Evolutionary conservation across 1,140 invertebrate species (phyloP).

Genomic region (Danaus plexippus): DNA sequence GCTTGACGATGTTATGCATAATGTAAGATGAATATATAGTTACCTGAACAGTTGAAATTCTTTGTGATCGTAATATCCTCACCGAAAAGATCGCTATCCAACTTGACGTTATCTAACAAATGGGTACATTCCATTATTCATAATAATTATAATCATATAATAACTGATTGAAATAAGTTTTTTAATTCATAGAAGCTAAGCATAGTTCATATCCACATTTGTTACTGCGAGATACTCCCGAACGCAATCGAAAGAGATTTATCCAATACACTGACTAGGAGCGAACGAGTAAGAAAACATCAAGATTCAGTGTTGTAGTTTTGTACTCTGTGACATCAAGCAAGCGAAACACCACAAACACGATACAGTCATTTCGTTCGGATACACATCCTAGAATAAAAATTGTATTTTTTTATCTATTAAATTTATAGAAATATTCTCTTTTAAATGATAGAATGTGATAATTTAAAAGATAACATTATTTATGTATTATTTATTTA

Average conservation of each 20-base stretch:
- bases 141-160: conserved; percentile 45
- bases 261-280: conserved; percentile 32
- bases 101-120: conserved; percentile 74
- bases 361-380: conserved; percentile 31
- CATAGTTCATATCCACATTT: conserved; percentile 29
- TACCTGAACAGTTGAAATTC: conserved; percentile 70
- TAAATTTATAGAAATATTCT: no score
- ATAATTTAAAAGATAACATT: background rate
- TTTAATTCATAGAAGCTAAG: conserved; percentile 51
- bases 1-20: conserved; percentile 9
- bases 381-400: conserved; percentile 24
- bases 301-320: no score
- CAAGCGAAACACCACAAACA: conserved; percentile 31
- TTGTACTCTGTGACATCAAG: conserved; percentile 4
- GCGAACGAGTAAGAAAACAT: conserved; percentile 32
- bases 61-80: conserved; percentile 62
- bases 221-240: conserved; percentile 28
- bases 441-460: background rate
- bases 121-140: conserved; percentile 76
- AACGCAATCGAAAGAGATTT: conserved; percentile 37
- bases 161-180: conserved; percentile 30
- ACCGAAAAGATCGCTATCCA: conserved; percentile 68
- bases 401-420: background rate
- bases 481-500: background rate
- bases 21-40: conserved; percentile 26